Evolutionary conservation across 2,797 vertebrate genomes (phyloP), one percentile per base, ranked within the genome.

Genomic region (Amphiprion clarkii): DNA sequence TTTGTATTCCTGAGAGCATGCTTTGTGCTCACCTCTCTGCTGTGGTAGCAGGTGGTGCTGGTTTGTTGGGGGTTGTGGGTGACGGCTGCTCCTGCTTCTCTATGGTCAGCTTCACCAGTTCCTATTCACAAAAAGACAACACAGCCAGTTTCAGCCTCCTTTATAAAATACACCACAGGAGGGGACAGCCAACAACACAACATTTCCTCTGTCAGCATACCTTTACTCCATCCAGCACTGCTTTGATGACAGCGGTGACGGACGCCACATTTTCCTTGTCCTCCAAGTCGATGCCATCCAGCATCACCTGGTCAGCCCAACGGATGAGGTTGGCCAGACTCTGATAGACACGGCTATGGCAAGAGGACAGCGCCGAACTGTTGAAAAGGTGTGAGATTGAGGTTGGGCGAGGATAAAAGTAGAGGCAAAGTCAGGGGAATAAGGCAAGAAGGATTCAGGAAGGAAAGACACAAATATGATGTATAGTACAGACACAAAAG

Each of bases 281-380:
- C 63, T 98, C 97, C 5, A 96, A 94, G 85, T 98, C 97, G 61
- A 99, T 95, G 17, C 97, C 97, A 67, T 99, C 97, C 54, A 99
- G 95, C 98, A 99, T 99, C 84, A 99, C 97, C 87, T 98, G 97
- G 79, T 99, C 98, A 1, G 98, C 97, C 98, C 98, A 99, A 61
- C 97, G 97, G 62, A 99, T 99, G 6, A 99, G 96, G 87, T 99
- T 99, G 81, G 97, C 98, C 68, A 99, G 95, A 81, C 98, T 99
- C 93, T 99, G 98, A 91, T 98, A 99, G 25, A 99, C 98, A 0
- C 97, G 96, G 90, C 96, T 98, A 25, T 98, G 96, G 93, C 98
- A 99, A 77, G 98, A 99, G 0, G 97, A 97, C 85, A 99, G 93
- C 16, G 98, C 98, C 6, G 98, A 97, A 80, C 98, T 99, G 84